Percentiles rank a stretch among this genome's conserved stretches.
phyloP scores from a whole-genome alignment of 2,888 invertebrate species.

The Nineta flava region DNA sequence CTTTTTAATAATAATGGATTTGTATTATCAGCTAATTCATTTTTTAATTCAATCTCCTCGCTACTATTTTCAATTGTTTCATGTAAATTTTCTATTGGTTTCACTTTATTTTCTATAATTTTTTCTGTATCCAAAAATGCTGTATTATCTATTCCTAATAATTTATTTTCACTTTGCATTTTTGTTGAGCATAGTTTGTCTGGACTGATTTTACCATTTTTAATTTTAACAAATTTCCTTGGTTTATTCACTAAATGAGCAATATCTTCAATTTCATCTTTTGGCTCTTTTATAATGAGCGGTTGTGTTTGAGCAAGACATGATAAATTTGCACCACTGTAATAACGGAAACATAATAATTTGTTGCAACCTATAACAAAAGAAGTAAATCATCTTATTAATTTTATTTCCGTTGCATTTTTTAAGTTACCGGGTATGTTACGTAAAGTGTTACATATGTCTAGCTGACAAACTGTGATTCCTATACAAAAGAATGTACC shows the following conservation, averaged over 20 bases:
- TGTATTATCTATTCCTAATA: slow-evolving; percentile 24
- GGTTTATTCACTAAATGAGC: slow-evolving; percentile 30
- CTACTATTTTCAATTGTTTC: background rate
- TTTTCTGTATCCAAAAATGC: slow-evolving; percentile 24
- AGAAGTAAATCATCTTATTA: slow-evolving; percentile 6
- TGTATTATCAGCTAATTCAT: background rate
- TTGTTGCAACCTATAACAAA: slow-evolving; percentile 46
- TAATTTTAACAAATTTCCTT: slow-evolving; percentile 3
- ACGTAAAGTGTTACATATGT: no score
- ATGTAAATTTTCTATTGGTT: background rate
- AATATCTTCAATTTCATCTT: slow-evolving; percentile 36
- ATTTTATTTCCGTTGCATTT: background rate
- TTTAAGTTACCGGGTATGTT: no score
- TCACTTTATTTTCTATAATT: background rate
- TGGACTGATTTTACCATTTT: slow-evolving; percentile 3
- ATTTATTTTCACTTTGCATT: background rate
- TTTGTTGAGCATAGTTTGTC: slow-evolving; percentile 2
- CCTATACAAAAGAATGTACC: no score
- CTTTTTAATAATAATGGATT: slow-evolving; percentile 12
- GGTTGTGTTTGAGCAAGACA: slow-evolving; percentile 48
- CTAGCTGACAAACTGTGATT: no score
- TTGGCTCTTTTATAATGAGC: slow-evolving; percentile 40
- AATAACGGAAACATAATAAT: slow-evolving; percentile 53
- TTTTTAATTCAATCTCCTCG: background rate
- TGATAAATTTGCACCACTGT: slow-evolving; percentile 45